Evolutionary conservation across 2,113 vertebrate species (phyloP).

Genomic region (Poecilia latipinna): DNA sequence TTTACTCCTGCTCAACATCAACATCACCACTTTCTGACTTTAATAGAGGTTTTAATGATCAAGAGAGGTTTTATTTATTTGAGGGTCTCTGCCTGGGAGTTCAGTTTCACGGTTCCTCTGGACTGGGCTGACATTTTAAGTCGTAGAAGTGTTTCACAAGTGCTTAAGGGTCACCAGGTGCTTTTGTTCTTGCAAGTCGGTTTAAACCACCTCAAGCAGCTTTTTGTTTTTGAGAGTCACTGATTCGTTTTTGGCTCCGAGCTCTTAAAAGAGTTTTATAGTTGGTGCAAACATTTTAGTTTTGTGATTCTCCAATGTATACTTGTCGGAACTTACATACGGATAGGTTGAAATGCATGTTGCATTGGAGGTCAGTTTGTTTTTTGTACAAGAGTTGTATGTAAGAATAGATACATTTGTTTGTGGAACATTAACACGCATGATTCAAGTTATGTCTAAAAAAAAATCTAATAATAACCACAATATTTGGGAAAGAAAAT

Average conservation of each 20-base stretch:
- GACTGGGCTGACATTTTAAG: slow-evolving; percentile 27
- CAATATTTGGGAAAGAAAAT: background rate
- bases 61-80: slow-evolving; percentile 45
- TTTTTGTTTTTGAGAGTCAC: slow-evolving; percentile 36
- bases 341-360: too few relatives aligned
- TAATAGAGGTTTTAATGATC: slow-evolving; percentile 56
- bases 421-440: too few relatives aligned
- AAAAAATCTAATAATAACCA: background rate
- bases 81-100: slow-evolving; percentile 14
- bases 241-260: slow-evolving; percentile 33
- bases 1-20: slow-evolving; percentile 35
- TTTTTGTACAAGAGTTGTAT: too few relatives aligned
- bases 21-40: slow-evolving; percentile 34
- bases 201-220: slow-evolving; percentile 26
- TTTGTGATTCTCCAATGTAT: too few relatives aligned
- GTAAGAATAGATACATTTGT: too few relatives aligned
- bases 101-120: slow-evolving; percentile 13
- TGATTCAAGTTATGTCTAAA: background rate
- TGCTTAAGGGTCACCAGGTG: slow-evolving; percentile 22
- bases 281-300: too few relatives aligned
- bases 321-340: too few relatives aligned
- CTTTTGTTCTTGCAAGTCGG: slow-evolving; percentile 24
- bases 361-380: too few relatives aligned
- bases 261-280: slow-evolving; percentile 6
- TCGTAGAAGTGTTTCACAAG: slow-evolving; percentile 34